Evolutionary conservation across 2,888 invertebrate species (phyloP), one percentile per base, ranked within the genome.

Genomic region (Antitype chi): DNA sequence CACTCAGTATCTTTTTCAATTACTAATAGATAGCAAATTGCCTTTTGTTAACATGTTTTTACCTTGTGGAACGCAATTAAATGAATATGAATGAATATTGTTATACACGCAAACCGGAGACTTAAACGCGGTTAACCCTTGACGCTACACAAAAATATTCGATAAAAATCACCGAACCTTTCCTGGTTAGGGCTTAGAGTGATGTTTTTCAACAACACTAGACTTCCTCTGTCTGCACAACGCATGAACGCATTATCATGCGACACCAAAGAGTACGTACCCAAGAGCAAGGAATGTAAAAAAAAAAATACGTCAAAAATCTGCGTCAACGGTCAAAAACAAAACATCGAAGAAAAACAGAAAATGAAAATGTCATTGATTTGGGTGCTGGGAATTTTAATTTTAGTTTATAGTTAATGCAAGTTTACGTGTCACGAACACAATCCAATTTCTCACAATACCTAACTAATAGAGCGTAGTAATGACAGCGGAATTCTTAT

Each of bases 281-380:
- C 15, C 20, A 38, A 25, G 2, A 49, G 28, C 6, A 13, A 38
- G 13, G n/a, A 38, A 15, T 43, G 38, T 75, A 55, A 49, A 38
- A 28, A 49, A 11, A 13, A 38, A 28, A 49, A 11, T 3, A 78
- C 20, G 76, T 79, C 76, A 76, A 70, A 59, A n/a, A 3, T 13
- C 23, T 20, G n/a, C 38, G 47, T 43, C 55, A 28, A n/a, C 2
- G n/a, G 49, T 60, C 28, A 73, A 71, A 69, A 67, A 70, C 75
- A 84, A 82, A 80, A 84, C 49, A 59, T 43, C 20, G 17, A 49
- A 43, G 17, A 49, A 43, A n/a, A 59, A 0, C 4, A 43, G 9
- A 57, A 62, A 68, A 76, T 85, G 9, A 57, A 62, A 68, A 76
- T 85, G 81, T 81, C 70, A 67, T n/a, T 25, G n/a, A n/a, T n/a